phyloP scores from a whole-genome alignment of 2,797 vertebrate genomes.

The Tadarida brasiliensis region DNA sequence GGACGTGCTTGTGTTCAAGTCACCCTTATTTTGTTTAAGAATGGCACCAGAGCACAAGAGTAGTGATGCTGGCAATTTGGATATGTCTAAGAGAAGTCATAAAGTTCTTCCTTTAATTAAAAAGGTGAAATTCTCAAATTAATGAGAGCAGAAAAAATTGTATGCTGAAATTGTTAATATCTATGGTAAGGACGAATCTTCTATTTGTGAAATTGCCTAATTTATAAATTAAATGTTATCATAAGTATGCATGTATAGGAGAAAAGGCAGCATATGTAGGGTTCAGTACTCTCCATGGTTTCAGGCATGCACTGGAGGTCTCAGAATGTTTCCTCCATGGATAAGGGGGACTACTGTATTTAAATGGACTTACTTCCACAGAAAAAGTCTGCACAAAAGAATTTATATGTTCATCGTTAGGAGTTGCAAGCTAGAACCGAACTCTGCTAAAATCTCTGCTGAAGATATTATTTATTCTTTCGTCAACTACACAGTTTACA shows the following conservation, averaged over 20 bases:
- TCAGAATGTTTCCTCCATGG: background rate
- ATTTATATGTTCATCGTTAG: background rate
- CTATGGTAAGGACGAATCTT: background rate
- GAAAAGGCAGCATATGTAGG: background rate
- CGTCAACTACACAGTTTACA: background rate
- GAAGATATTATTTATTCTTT: background rate
- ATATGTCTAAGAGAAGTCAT: background rate
- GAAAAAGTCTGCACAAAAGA: background rate
- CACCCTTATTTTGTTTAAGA: background rate
- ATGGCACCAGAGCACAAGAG: background rate
- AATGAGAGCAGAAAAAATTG: background rate
- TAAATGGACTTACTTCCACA: background rate
- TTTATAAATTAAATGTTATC: background rate
- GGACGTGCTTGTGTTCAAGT: background rate
- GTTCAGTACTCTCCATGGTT: background rate
- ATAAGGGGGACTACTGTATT: background rate
- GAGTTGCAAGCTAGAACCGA: background rate
- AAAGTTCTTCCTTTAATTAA: background rate
- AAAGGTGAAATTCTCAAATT: background rate
- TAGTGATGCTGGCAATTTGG: background rate
- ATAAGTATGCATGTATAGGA: background rate
- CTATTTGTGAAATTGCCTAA: background rate
- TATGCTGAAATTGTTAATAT: background rate
- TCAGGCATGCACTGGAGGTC: background rate
- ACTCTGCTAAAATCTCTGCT: background rate